Percentiles rank a stretch among this genome's conserved stretches.
Conservation (phyloP, 35 echinoderm and acorn worm species). For the Apostichopus japonicus region DNA sequence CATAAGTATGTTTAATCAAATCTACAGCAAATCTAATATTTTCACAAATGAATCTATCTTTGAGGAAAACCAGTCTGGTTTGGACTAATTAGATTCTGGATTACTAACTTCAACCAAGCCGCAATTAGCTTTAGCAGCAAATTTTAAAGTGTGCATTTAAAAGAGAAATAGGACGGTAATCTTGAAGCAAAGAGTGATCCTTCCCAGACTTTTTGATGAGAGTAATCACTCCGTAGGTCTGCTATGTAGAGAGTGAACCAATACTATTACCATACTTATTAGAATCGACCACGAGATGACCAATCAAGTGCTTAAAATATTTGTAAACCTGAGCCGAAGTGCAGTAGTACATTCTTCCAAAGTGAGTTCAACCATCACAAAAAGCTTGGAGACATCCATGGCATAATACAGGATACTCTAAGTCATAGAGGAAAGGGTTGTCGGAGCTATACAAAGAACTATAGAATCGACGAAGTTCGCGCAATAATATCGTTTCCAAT, state of each 20-base stretch:
- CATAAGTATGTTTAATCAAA: conserved; percentile 12
- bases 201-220: background rate
- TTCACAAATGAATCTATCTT: conserved; percentile 32
- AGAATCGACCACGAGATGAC: background rate
- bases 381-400: background rate
- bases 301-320: conserved; percentile 6
- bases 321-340: conserved; percentile 36
- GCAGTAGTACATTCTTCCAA: background rate
- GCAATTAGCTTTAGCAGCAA: conserved; percentile 32
- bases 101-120: background rate
- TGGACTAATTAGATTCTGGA: background rate
- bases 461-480: background rate
- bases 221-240: background rate
- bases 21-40: conserved; percentile 20
- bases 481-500: background rate
- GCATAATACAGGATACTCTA: background rate
- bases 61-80: conserved; percentile 30
- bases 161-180: conserved; percentile 16
- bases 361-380: background rate
- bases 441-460: background rate
- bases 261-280: background rate
- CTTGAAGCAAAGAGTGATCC: background rate
- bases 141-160: conserved; percentile 36
- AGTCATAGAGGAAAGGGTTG: background rate
- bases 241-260: background rate